Percentiles rank a stretch among this genome's conserved stretches.
phyloP scores from a whole-genome alignment of 2,888 invertebrate genomes.

The Acleris cristana region DNA sequence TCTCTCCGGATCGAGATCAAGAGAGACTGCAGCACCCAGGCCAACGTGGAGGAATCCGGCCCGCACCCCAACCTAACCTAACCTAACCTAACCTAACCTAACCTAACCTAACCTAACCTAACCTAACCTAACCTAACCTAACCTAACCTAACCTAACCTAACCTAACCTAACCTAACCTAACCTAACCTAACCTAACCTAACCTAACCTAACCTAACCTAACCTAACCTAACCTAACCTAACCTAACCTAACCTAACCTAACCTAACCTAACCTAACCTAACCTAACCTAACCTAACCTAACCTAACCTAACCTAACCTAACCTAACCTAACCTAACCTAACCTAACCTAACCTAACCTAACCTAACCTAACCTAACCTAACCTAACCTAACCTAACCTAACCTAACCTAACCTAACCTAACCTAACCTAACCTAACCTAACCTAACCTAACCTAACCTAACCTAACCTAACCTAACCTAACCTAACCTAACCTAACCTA shows the following conservation, averaged over 20 bases:
- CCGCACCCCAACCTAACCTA: conserved; percentile 32
- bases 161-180: conserved; percentile 34
- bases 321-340: conserved; percentile 44
- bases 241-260: conserved; percentile 44
- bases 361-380: conserved; percentile 46
- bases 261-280: conserved; percentile 42
- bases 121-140: conserved; percentile 38
- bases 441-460: conserved; percentile 43
- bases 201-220: conserved; percentile 38
- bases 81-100: conserved; percentile 32
- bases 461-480: conserved; percentile 40
- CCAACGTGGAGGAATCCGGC: too few species aligned
- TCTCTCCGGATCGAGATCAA: too few species aligned
- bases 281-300: conserved; percentile 40
- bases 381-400: conserved; percentile 45
- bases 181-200: conserved; percentile 37
- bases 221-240: conserved; percentile 40
- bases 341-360: conserved; percentile 44
- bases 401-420: conserved; percentile 43
- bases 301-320: conserved; percentile 39
- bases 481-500: conserved; percentile 32
- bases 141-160: conserved; percentile 34
- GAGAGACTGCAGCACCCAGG: too few species aligned
- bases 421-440: conserved; percentile 43
- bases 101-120: conserved; percentile 37